Evolutionary conservation across 2,888 invertebrate species (phyloP).

Genomic region (Cheilosia pagana): DNA sequence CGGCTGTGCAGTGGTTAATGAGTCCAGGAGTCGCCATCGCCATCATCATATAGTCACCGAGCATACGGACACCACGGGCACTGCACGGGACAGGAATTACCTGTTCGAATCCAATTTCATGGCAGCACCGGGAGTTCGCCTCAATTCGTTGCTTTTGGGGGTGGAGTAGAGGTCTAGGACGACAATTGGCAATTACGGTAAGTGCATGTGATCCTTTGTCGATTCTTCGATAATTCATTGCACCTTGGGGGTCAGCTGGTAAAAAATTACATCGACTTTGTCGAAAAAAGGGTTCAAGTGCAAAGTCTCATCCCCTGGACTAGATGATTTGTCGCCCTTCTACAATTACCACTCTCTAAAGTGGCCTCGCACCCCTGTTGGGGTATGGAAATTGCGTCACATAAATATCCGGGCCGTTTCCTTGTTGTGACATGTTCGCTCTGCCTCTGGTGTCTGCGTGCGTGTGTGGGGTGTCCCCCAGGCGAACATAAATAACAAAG

Average conservation of each 20-base stretch:
- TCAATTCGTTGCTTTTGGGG: constrained; percentile 28
- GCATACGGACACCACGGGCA: constrained; percentile 15
- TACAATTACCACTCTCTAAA: constrained; percentile 74
- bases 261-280: constrained; percentile 47
- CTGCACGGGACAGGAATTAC: constrained; percentile 43
- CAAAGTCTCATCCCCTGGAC: constrained; percentile 19
- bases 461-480: constrained; percentile 63
- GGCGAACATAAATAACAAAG: constrained; percentile 77
- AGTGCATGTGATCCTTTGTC: constrained; percentile 72
- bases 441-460: background rate
- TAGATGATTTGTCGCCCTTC: constrained; percentile 70
- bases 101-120: constrained; percentile 71
- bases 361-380: constrained; percentile 35
- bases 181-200: constrained; percentile 74
- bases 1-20: constrained; percentile 64
- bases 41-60: constrained; percentile 23
- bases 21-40: constrained; percentile 64
- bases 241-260: constrained; percentile 66
- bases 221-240: constrained; percentile 68
- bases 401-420: constrained; percentile 77
- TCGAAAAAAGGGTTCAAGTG: constrained; percentile 55
- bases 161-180: constrained; percentile 46
- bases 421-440: constrained; percentile 76
- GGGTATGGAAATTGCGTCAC: constrained; percentile 77
- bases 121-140: constrained; percentile 42